Evolutionary conservation across 2,888 invertebrate genomes (phyloP), one percentile per base, ranked within the genome.

Genomic region (Megamerina dolium): DNA sequence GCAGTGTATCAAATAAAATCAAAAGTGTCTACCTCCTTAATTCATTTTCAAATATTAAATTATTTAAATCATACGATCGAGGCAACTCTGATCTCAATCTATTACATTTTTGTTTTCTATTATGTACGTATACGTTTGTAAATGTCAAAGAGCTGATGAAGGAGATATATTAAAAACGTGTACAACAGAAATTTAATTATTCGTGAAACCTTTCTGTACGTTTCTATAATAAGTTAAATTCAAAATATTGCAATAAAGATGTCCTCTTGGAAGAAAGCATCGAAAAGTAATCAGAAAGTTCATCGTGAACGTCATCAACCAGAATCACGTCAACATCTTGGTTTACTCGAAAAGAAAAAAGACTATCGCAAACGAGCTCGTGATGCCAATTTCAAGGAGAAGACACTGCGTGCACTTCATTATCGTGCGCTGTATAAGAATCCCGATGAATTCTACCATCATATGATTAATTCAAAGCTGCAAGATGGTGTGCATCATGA

Each of bases 381-480:
- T 43, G 85, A 92, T 69, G 85, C 80, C 52, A 84, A 91, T 64
- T 79, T 82, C 45, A 95, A 95, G 64, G 82, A 89, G 43, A 79
- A 81, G 44, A 86, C 88, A 0, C 67, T 99, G 2, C 89, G 88
- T 64, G 68, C 86, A 20, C 71, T 99, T 41, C 81, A 84, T 44
- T 85, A 85, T 66, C 80, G 88, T 46, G 95, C 93, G 0, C 73
- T 91, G 17, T 87, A 94, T 64, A 89, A 85, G 67, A 99, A 99
- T 75, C 94, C 95, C 1, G 96, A 99, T 82, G 99, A 99, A 70
- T 99, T 96, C 73, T 90, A 96, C 69, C 92, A 90, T 74, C 94
- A 95, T 64, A 97, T 97, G 96, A 81, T 93, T 44, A 92, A 90
- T 66, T 87, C 93, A 0, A 82, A 83, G 68, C 72, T 86, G 1